These are phyloP conservation scores for Chiloscyllium plagiosum DNA, from an alignment of 2,113 vertebrate genomes.

Conservation along the genomic window DNA sequence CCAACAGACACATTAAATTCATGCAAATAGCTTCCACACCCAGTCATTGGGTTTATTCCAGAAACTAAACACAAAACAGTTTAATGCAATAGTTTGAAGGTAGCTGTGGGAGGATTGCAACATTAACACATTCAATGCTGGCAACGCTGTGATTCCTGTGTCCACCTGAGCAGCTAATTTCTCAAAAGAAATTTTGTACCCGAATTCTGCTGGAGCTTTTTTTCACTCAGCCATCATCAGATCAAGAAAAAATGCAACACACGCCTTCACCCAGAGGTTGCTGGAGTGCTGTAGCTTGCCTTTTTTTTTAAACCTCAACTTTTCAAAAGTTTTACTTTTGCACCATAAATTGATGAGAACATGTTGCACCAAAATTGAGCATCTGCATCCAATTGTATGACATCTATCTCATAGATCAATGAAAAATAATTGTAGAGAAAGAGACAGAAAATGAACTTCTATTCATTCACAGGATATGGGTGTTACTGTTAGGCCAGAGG, in stretches of 20 bases:
- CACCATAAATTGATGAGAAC: neutral
- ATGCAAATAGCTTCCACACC: neutral
- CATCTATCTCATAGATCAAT: neutral
- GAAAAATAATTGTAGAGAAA: neutral
- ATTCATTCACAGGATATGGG: too few relatives aligned
- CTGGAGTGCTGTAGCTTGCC: neutral
- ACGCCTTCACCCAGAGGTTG: neutral
- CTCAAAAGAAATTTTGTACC: neutral
- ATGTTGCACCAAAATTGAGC: neutral
- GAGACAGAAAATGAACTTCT: neutral
- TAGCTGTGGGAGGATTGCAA: neutral
- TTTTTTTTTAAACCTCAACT: neutral
- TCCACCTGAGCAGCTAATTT: neutral
- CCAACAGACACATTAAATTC: neutral
- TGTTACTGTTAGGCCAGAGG: too few relatives aligned
- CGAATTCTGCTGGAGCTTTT: neutral
- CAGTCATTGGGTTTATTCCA: neutral
- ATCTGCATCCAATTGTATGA: neutral
- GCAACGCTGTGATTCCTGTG: neutral
- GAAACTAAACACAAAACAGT: neutral
- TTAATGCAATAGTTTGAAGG: neutral
- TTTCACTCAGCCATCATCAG: neutral
- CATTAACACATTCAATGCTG: neutral
- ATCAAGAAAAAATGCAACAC: too few relatives aligned
- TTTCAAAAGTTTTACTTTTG: neutral